Evolutionary conservation across 1,140 invertebrate genomes (phyloP), one percentile per base, ranked within the genome.

Genomic region (Ladona fulva): DNA sequence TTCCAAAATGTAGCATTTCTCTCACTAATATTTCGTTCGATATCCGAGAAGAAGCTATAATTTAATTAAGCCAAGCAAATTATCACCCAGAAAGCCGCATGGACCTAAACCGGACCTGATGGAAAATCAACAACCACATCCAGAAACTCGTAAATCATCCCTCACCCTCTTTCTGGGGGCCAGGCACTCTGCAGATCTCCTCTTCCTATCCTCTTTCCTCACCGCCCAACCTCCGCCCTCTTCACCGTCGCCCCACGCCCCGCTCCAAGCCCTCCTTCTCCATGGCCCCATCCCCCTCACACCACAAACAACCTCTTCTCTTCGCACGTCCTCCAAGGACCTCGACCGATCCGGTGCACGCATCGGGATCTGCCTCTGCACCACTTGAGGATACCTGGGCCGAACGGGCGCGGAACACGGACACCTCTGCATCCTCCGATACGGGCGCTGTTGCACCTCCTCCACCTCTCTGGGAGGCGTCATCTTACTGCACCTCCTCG

Each of bases 121-220:
- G 52, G 52, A 66, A 66, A 66, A 16, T 19, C 52, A 66, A 66
- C 52, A 66, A 3, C 16, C 16, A 66, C n/a, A n/a, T n/a, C n/a
- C 52, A 66, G 52, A 66, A 16, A 22, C 52, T 66, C 12, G 52
- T 6, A 37, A 37, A 6, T 22, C 52, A 12, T n/a, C 52, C 16
- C 52, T 66, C 52, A 66, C 52, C 77, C 83, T 82, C 80, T 84
- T 84, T 73, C 91, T 88, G 44, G 87, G 86, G 14, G 87, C 86
- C 24, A 92, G 84, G 83, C 92, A 91, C 82, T 92, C 91, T 89
- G 92, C 91, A 0, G 91, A 92, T 77, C 90, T 87, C 75, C 90
- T 86, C 24, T 86, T 85, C 24, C 86, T 84, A 73, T 77, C 52
- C 24, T 86, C 52, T 12, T 22, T 16, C 19, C n/a, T 22, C 66